Percentiles rank a stretch among this genome's conserved stretches.
These are phyloP conservation scores for Tympanuchus pallidicinctus DNA, from an alignment of 2,113 vertebrate genomes.

Conservation along the genomic window DNA sequence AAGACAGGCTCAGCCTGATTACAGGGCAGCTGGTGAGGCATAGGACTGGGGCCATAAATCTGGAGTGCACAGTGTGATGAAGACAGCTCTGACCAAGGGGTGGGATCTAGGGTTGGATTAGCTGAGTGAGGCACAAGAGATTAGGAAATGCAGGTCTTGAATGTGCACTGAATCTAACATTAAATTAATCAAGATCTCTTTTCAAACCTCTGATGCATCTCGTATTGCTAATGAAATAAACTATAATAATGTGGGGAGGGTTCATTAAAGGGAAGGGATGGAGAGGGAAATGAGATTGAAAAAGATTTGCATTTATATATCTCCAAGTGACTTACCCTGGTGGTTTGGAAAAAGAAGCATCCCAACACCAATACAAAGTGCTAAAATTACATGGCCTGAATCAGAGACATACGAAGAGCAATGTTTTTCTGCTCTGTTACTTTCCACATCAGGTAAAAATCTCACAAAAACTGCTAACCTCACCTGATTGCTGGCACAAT, in stretches of 20 bases:
- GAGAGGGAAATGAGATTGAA: not conserved
- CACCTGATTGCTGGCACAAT: not conserved
- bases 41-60: not conserved
- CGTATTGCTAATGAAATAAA: not conserved
- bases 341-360: not conserved
- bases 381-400: not conserved
- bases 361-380: not conserved
- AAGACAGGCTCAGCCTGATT: not conserved
- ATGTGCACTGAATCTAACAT: not conserved
- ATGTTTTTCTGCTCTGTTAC: not conserved
- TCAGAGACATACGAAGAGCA: not conserved
- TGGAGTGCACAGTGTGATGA: not conserved
- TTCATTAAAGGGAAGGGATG: not conserved
- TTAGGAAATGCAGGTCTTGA: not conserved
- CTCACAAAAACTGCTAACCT: not conserved
- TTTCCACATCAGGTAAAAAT: fast-evolving
- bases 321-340: not conserved
- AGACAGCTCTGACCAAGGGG: not conserved
- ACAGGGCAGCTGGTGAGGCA: not conserved
- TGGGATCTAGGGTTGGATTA: not conserved
- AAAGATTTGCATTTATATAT: not conserved
- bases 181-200: not conserved
- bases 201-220: not conserved
- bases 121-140: not conserved
- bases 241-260: not conserved